Conservation (phyloP, 2,797 vertebrate species). For the Sebastes baramenuke region DNA sequence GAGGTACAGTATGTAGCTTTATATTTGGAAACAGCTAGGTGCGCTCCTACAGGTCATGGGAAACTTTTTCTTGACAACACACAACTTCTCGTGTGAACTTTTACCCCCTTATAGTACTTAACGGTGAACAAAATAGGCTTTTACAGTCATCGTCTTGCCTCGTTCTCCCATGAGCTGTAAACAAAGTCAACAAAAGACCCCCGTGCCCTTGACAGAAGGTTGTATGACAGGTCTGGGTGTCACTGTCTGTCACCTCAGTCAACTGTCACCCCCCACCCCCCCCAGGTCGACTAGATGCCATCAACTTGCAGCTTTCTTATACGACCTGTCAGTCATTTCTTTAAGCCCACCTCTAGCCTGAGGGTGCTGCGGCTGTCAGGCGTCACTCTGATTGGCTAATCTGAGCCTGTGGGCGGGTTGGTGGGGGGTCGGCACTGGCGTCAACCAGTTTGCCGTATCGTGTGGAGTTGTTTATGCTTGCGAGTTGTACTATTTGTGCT, state of each 20-base stretch:
- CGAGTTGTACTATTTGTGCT: background rate
- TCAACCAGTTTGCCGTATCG: constrained; percentile 4
- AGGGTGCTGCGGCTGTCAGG: constrained; percentile 50
- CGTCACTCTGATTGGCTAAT: constrained; percentile 63
- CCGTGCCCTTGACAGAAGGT: constrained; percentile 64
- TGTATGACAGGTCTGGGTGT: constrained; percentile 58
- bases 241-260: constrained; percentile 55
- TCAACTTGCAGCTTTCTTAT: constrained; percentile 53
- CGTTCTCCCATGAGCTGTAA: constrained; percentile 3
- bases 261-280: constrained; percentile 33
- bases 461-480: constrained; percentile 1
- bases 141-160: background rate
- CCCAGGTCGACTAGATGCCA: constrained; percentile 49
- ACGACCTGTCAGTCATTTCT: constrained; percentile 48
- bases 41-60: constrained; percentile 51
- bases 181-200: constrained; percentile 35
- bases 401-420: constrained; percentile 24
- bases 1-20: constrained; percentile 66
- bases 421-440: background rate
- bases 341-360: constrained; percentile 45
- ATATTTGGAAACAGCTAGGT: constrained; percentile 68
- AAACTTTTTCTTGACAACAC: background rate
- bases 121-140: background rate
- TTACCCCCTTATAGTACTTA: background rate
- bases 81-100: background rate